phyloP scores from a whole-genome alignment of 2,797 vertebrate species.

The Hybognathus amarus region DNA sequence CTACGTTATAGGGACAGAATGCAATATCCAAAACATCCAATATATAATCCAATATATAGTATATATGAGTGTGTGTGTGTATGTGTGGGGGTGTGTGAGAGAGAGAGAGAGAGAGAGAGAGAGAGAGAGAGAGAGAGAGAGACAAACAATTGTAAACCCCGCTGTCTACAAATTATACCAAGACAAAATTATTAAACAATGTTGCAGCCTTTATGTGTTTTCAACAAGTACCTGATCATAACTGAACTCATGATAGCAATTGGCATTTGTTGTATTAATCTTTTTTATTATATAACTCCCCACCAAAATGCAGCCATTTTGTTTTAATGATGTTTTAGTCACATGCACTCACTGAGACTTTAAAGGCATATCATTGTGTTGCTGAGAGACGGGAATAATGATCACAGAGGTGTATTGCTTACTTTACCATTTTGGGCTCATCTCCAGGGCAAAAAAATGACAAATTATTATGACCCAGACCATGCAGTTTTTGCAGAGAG shows the following conservation, averaged over 20 bases:
- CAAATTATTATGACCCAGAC: slow-evolving; percentile 36
- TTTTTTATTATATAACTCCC: not conserved
- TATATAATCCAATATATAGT: too few relatives aligned
- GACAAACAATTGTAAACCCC: not conserved
- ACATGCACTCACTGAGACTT: not conserved
- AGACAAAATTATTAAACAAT: slow-evolving; percentile 19
- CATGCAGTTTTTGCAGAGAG: not conserved
- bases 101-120: too few relatives aligned
- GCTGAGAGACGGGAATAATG: slow-evolving; percentile 7
- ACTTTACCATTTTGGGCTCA: slow-evolving; percentile 37
- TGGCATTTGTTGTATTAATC: slow-evolving; percentile 8
- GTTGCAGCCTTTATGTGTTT: not conserved
- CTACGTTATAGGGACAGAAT: too few relatives aligned
- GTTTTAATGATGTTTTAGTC: slow-evolving; percentile 24
- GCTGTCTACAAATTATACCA: not conserved
- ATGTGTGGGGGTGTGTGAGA: too few relatives aligned
- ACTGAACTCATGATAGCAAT: not conserved
- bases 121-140: too few relatives aligned
- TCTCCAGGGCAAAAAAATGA: slow-evolving; percentile 54
- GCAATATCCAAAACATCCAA: too few relatives aligned
- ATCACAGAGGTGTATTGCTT: slow-evolving; percentile 10
- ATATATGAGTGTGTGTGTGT: too few relatives aligned
- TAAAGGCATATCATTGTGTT: slow-evolving; percentile 7
- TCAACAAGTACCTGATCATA: slow-evolving; percentile 17
- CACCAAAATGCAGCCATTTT: not conserved